Evolutionary conservation across 1,140 invertebrate genomes (phyloP), one percentile per base, ranked within the genome.

Genomic region (Glossosoma conforme): DNA sequence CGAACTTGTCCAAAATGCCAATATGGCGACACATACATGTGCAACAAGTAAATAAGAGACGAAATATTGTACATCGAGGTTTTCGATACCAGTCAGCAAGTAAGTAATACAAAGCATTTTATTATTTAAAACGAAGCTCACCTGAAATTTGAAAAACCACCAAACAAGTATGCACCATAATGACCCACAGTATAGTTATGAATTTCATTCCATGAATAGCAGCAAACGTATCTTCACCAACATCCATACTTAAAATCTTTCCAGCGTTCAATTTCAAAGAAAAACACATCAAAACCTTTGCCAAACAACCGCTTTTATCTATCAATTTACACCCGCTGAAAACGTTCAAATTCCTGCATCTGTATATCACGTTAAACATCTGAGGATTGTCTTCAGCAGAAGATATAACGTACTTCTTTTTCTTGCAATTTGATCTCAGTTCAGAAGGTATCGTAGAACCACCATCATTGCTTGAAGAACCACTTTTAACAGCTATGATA

Each of bases 181-280:
- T 70, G 21, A 72, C 61, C 72, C 72, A 72, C 0, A 72, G 22
- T 44, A 74, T 65, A 10, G 66, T 63, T 48, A 66, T 56, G 17
- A 74, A 62, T 38, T 69, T 61, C 18, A 74, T 52, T 6, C 70
- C 70, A 52, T 74, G 72, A 38, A 72, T 64, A 0, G 67, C 66
- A 11, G 65, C 61, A 21, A 72, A 58, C 20, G 72, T 69, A 46
- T 70, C 69, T 10, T 52, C 40, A 6, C 65, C 65, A 0, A 67
- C 63, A 25, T 65, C 60, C 17, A 64, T 38, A 36, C 40, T 49
- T 37, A 58, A 62, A 8, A 64, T 60, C 33, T 60, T 61, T 2
- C 33, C 25, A 6, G 58, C n/a, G 53, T 61, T 64, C 1, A 43
- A 38, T 37, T 55, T 56, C 28, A 61, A 32, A 2, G 61, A 61